A percentile compares a stretch with the other conserved stretches of the same genome.
Evolutionary conservation across 2,888 invertebrate species (phyloP).

Genomic region (Scaptomyza cyrtandrae): DNA sequence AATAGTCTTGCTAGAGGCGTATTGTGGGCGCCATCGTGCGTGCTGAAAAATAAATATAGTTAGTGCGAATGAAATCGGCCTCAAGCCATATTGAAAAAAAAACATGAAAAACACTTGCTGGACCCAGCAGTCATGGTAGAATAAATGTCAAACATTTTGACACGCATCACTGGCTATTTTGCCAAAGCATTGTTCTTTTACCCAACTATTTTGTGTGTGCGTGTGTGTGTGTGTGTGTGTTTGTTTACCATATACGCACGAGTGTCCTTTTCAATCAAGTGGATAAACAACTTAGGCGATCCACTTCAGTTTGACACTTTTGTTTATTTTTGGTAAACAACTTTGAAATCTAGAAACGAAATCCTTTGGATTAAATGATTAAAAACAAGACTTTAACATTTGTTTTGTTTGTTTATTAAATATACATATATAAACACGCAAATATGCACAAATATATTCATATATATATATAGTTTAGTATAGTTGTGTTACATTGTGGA

Average conservation of each 20-base stretch:
- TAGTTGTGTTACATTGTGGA: constrained; percentile 25
- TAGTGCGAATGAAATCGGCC: constrained; percentile 3
- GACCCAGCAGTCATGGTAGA: constrained; percentile 25
- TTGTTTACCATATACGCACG: constrained; percentile 52
- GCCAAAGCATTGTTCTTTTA: constrained; percentile 12
- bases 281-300: constrained; percentile 63
- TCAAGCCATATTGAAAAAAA: constrained; percentile 38
- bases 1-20: constrained; percentile 10
- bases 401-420: constrained; percentile 27
- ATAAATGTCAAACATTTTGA: constrained; percentile 54
- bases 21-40: constrained; percentile 15
- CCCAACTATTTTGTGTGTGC: constrained; percentile 6
- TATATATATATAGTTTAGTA: not conserved
- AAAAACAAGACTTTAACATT: not conserved
- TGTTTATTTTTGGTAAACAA: constrained; percentile 45
- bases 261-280: constrained; percentile 72
- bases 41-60: constrained; percentile 49
- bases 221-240: constrained; percentile 9
- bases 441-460: constrained; percentile 16
- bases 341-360: constrained; percentile 16
- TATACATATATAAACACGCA: constrained; percentile 31
- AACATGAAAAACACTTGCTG: constrained; percentile 46
- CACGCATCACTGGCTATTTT: constrained; percentile 60
- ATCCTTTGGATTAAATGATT: not conserved
- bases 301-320: constrained; percentile 22